Evolutionary conservation across 2,888 invertebrate genomes (phyloP), one percentile per base, ranked within the genome.

Genomic region (Myopa testacea): DNA sequence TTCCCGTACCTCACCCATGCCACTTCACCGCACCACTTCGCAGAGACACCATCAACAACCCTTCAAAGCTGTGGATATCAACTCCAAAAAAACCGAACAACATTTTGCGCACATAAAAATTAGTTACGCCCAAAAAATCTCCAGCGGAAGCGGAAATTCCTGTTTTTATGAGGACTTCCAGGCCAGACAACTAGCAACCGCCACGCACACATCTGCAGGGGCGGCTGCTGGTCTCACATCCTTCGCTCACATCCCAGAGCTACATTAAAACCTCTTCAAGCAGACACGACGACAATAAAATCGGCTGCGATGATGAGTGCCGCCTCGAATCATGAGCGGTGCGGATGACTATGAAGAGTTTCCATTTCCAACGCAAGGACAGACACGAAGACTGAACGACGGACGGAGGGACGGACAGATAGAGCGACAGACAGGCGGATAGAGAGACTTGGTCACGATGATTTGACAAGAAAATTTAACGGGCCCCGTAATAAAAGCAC

Each of bases 321-420:
- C 37, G 34, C 60, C n/a, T 34, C 37, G 34, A 37, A 63, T 75
- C 65, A 65, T 75, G 65, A 63, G 68, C 67, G 38, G 75, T 52
- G 74, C 52, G 68, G 75, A 75, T 75, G 75, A 75, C 75, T 75
- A 40, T 69, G 75, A 58, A 58, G 45, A 69, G 68, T 69, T 75
- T 75, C 75, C 45, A 60, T 75, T 69, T 68, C 69, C 68, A 60
- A 67, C 52, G 67, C 60, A 40, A n/a, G n/a, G 37, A 65, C 52
- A 19, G 63, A 12, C 52, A 63, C 37, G 37, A 8, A n/a, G 38
- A 68, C n/a, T 3, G 34, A 19, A 19, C 10, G 65, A 37, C 16
- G 14, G 65, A 8, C 65, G 34, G 12, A 65, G 1, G 26, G 19
- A 65, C 52, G 10, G 63, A 4, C 52, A 50, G 52, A 52, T 7